Evolutionary conservation across 1,140 invertebrate genomes (phyloP).

Genomic region (Halyomorpha halys): DNA sequence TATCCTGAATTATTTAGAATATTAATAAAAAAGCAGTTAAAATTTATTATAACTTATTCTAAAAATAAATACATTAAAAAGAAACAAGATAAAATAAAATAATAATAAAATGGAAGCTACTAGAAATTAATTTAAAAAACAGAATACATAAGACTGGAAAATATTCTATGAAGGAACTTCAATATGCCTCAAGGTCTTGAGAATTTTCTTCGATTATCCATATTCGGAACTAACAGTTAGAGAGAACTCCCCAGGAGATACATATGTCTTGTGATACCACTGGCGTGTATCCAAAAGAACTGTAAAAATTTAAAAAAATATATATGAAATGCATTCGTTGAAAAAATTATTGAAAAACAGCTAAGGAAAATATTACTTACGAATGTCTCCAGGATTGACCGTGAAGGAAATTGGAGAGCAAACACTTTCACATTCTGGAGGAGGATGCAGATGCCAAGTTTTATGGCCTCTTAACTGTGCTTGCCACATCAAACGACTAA

Average conservation of each 20-base stretch:
- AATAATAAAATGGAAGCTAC: background rate
- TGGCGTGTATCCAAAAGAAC: constrained; percentile 79
- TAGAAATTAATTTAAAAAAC: constrained; percentile 2
- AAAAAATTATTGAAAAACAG: background rate
- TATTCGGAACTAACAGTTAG: constrained; percentile 88
- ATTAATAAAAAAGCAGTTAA: too few species aligned
- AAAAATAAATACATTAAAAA: constrained; percentile 7
- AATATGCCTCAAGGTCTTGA: background rate
- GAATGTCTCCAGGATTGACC: constrained; percentile 76
- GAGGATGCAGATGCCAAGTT: constrained; percentile 72
- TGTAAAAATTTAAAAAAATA: constrained; percentile 38
- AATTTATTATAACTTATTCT: background rate
- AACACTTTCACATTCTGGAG: constrained; percentile 74
- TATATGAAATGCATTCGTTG: too few species aligned
- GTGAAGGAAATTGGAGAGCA: constrained; percentile 63
- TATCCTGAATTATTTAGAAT: too few species aligned
- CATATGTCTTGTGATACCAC: constrained; percentile 84
- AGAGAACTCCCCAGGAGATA: constrained; percentile 73
- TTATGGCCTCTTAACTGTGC: constrained; percentile 80
- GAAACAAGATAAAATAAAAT: background rate
- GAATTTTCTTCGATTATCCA: constrained; percentile 43
- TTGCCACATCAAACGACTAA: constrained; percentile 85
- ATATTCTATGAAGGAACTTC: constrained; percentile 8
- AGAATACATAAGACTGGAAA: background rate
- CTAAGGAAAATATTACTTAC: constrained; percentile 40